phyloP scores from a whole-genome alignment of 2,113 vertebrate genomes.

The Climacteris rufus region DNA sequence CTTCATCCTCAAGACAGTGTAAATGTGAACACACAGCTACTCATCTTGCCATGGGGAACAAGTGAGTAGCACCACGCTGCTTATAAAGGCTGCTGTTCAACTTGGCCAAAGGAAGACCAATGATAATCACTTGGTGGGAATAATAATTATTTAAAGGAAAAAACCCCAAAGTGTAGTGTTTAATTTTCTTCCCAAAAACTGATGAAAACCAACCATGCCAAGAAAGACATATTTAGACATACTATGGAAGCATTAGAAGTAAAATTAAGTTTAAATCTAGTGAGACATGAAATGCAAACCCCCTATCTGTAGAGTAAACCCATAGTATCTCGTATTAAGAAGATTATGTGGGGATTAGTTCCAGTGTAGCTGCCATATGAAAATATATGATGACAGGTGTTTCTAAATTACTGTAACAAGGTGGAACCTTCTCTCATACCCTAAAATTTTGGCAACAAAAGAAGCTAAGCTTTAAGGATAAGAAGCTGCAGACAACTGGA shows the following conservation, averaged over 20 bases:
- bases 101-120: rapidly evolving
- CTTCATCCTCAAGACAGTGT: not conserved
- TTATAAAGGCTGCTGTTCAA: not conserved
- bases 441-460: slow-evolving; percentile 27
- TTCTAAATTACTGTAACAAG: slow-evolving; percentile 55
- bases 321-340: not conserved
- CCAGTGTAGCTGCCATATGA: slow-evolving; percentile 20
- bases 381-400: slow-evolving; percentile 61
- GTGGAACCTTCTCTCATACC: slow-evolving; percentile 22
- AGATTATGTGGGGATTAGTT: slow-evolving; percentile 54
- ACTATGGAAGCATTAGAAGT: not conserved
- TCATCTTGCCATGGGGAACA: not conserved
- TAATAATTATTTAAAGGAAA: not conserved
- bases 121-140: not conserved
- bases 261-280: slow-evolving; percentile 9
- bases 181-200: not conserved
- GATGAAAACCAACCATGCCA: not conserved
- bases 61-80: not conserved
- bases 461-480: not conserved
- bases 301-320: not conserved
- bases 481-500: slow-evolving; percentile 36
- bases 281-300: slow-evolving; percentile 20
- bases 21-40: not conserved
- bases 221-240: not conserved
- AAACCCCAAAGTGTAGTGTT: not conserved